Percentiles rank a stretch among this genome's conserved stretches.
These are phyloP conservation scores for Theretra japonica DNA, from an alignment of 2,888 invertebrate species.

Conservation along the genomic window DNA sequence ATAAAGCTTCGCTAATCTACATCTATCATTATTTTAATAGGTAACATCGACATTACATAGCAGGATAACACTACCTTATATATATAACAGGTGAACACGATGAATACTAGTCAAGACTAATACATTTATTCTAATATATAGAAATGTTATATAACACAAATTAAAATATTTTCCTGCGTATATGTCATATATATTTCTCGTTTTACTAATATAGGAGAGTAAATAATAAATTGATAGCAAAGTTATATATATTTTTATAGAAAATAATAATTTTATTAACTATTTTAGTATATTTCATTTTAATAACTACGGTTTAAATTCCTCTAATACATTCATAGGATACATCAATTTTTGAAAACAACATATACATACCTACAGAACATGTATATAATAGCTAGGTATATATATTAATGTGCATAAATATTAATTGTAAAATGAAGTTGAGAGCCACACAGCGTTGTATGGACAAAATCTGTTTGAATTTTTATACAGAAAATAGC, in stretches of 20 bases:
- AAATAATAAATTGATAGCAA: too few species aligned
- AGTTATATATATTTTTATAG: too few species aligned
- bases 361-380: neutral
- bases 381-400: conserved; percentile 32
- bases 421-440: neutral
- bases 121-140: neutral
- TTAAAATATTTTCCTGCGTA: too few species aligned
- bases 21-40: conserved; percentile 4
- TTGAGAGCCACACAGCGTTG: neutral
- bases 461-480: neutral
- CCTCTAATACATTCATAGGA: conserved; percentile 14
- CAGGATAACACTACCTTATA: conserved; percentile 9
- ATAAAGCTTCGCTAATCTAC: conserved; percentile 8
- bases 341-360: neutral
- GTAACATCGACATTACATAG: conserved; percentile 12
- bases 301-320: conserved; percentile 14
- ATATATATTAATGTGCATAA: conserved; percentile 37
- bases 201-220: too few species aligned
- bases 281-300: neutral
- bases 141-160: neutral
- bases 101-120: conserved; percentile 7
- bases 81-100: conserved; percentile 12
- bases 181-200: too few species aligned
- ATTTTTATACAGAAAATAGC: neutral
- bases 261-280: neutral